Base-by-base conservation (phyloP, 2,113 vertebrate genomes). In the Aleadryas rufinucha region DNA sequence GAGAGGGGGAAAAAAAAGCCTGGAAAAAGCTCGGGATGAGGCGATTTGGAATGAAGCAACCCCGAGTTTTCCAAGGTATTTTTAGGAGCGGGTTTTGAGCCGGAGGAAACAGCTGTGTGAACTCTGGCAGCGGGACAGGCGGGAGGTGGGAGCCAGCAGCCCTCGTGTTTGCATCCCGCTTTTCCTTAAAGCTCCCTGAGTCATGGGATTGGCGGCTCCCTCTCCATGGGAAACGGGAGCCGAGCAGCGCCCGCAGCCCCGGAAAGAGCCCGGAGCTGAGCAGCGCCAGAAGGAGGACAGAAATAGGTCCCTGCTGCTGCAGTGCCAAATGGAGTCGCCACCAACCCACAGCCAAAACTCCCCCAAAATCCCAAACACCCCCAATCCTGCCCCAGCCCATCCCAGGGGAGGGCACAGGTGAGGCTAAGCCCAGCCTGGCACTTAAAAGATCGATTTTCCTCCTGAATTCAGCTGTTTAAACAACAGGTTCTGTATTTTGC, bases 281-380 rank as follows among this genome's bases (percentile, higher is more conserved):
- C 66, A 59, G 83, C 5, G 1, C 76, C 94, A 95, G 94, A 59
- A 89, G 84, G 93, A 64, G 3, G 80, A 66, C 89, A 87, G 89
- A 92, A 95, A 95, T 89, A 96, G 64, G 50, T 9, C 74, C 49
- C 41, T 68, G 5, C 54, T 74, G 28, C 72, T 37, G 49, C 79
- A 14, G 35, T 6, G 5, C 76, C 83, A 66, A 45, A 39, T 0
- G 4, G 39, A 74, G 66, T 7, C 23, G 17, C 33, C 45, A 35
- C 28, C 78, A n/a, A 13, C 15, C 49, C 8, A 57, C 30, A 79
- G 41, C 49, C 57, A 31, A 82, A 74, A 59, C 2, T 7, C 52
- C 6, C 11, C 11, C 7, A 1, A 9, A 10, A 11, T 2, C 57
- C 44, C 78, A 9, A 15, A 68, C 9, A 14, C 0, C 31, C 35